Percentiles rank a stretch among this genome's conserved stretches.
phyloP scores from a whole-genome alignment of 2,888 invertebrate genomes.

The Caenorhabditis sp. region DNA sequence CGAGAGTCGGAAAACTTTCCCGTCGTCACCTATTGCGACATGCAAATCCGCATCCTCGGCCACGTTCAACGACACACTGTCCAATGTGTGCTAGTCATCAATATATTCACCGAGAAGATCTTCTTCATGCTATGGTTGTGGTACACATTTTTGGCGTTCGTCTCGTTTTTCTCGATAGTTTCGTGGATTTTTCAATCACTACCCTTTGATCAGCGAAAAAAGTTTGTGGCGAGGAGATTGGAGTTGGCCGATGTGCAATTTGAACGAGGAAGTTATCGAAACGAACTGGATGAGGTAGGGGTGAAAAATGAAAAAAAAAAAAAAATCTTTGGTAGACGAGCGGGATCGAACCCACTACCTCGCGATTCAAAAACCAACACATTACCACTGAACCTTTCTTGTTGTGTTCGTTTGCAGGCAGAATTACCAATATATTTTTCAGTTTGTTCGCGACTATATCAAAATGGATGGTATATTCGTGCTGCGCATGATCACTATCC shows the following conservation, averaged over 20 bases:
- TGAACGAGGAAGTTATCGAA: constrained; percentile 42
- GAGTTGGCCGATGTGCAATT: constrained; percentile 70
- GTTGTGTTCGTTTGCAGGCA: too few relatives aligned
- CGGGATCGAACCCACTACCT: too few relatives aligned
- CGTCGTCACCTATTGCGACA: constrained; percentile 70
- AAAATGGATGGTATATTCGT: constrained; percentile 71
- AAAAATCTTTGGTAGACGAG: not conserved
- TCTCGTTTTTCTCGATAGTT: constrained; percentile 57
- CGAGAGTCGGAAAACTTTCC: constrained; percentile 69
- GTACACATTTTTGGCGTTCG: constrained; percentile 61
- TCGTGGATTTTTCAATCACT: constrained; percentile 64
- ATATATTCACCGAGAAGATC: constrained; percentile 71
- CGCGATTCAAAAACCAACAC: too few relatives aligned
- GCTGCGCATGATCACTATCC: constrained; percentile 68
- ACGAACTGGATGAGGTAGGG: constrained; percentile 64
- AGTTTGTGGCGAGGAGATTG: constrained; percentile 66
- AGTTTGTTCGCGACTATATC: constrained; percentile 66
- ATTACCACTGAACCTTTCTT: too few relatives aligned
- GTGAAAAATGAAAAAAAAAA: too few relatives aligned
- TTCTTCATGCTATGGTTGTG: constrained; percentile 71
- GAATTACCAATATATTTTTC: constrained; percentile 22
- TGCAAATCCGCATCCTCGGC: constrained; percentile 66
- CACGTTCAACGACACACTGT: constrained; percentile 71
- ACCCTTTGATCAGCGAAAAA: constrained; percentile 61
- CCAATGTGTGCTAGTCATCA: constrained; percentile 71